Percentiles rank a stretch among this genome's conserved stretches.
Evolutionary conservation across 2,113 vertebrate genomes (phyloP).

Genomic region (Oncorhynchus masou): DNA sequence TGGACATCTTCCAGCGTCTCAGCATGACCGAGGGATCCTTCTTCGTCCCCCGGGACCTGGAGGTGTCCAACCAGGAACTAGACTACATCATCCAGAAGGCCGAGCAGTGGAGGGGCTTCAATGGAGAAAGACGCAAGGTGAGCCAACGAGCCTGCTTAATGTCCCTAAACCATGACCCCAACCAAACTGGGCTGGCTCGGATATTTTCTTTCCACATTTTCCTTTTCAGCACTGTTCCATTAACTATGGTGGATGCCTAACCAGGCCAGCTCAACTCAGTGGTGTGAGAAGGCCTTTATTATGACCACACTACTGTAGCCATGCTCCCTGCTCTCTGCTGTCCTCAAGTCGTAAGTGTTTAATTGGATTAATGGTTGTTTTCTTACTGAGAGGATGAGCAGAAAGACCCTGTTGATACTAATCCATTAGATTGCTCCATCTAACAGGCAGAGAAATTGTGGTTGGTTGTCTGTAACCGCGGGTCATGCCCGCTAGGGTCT

Average conservation of each 20-base stretch:
- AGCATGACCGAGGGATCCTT: slow-evolving; percentile 77
- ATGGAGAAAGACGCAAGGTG: slow-evolving; percentile 87
- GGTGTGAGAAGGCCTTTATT: too few species aligned
- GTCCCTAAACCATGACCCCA: too few species aligned
- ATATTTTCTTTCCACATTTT: too few species aligned
- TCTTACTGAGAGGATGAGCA: slow-evolving; percentile 27
- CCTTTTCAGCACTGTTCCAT: too few species aligned
- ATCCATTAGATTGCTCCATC: slow-evolving; percentile 43
- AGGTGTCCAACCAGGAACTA: slow-evolving; percentile 90
- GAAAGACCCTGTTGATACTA: slow-evolving; percentile 39
- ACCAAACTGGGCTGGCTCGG: too few species aligned
- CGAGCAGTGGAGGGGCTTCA: slow-evolving; percentile 88
- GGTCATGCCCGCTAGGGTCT: slow-evolving; percentile 11
- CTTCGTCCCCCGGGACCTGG: slow-evolving; percentile 84
- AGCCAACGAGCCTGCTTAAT: slow-evolving; percentile 35
- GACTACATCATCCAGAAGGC: slow-evolving; percentile 86
- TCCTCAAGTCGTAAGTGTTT: slow-evolving; percentile 36
- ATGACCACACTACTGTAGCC: background rate
- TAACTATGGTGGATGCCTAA: too few species aligned
- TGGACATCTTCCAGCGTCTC: slow-evolving; percentile 81
- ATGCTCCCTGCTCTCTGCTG: too few species aligned
- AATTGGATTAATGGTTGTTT: slow-evolving; percentile 51
- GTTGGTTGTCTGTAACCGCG: slow-evolving; percentile 29
- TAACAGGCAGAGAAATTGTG: slow-evolving; percentile 23
- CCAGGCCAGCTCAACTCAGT: too few species aligned